Evolutionary conservation across 2,113 vertebrate species (phyloP).

Genomic region (Engystomops pustulosus): DNA sequence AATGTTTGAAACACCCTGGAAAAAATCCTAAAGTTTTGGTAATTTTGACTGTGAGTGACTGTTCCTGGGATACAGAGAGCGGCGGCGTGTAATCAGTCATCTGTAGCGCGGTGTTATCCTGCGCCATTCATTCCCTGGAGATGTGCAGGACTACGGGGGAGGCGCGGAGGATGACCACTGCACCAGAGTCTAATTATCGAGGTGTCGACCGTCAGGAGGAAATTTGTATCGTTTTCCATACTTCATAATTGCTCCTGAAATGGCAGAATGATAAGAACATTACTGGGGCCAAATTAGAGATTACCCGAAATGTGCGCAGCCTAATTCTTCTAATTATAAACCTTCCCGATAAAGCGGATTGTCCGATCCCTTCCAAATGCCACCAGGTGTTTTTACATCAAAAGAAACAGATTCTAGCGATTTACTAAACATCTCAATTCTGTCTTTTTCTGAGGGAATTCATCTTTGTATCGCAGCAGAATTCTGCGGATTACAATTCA

Average conservation of each 20-base stretch:
- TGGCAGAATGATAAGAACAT: conserved; percentile 71
- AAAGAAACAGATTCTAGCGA: conserved; percentile 72
- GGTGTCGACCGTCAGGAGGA: conserved; percentile 74
- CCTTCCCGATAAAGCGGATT: conserved; percentile 77
- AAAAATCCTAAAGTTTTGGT: no score
- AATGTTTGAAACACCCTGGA: no score
- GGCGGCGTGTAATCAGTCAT: conserved; percentile 74
- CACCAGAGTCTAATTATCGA: conserved; percentile 79
- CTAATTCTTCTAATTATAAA: conserved; percentile 83
- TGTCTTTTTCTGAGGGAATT: conserved; percentile 67
- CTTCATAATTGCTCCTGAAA: conserved; percentile 73
- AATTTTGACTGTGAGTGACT: conserved; percentile 74
- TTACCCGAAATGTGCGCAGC: conserved; percentile 74
- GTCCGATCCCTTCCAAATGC: conserved; percentile 77
- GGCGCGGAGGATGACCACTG: conserved; percentile 73
- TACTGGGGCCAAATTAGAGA: conserved; percentile 66
- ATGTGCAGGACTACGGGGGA: conserved; percentile 71
- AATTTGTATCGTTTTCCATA: conserved; percentile 67
- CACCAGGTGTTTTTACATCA: conserved; percentile 80
- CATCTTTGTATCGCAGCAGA: conserved; percentile 64
- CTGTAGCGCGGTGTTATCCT: conserved; percentile 74
- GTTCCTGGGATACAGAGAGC: conserved; percentile 72
- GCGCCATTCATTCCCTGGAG: conserved; percentile 78
- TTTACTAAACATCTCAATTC: conserved; percentile 70
- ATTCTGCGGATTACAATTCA: conserved; percentile 48